Base-by-base conservation (phyloP, 2,113 vertebrate species). In the Poeciliopsis prolifica region DNA sequence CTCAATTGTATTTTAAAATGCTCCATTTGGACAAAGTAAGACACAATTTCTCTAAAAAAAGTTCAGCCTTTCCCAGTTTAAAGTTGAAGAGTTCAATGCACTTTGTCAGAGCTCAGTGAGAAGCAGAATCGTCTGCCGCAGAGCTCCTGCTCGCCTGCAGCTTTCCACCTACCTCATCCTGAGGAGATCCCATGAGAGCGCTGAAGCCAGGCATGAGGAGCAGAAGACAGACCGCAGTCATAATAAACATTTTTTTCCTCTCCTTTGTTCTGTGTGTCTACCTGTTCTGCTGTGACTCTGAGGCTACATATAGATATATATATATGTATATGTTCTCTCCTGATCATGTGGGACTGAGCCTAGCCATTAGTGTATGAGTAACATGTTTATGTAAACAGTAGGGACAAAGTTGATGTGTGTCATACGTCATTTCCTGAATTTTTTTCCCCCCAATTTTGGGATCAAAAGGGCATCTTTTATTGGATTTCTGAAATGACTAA, bases 31-130 rank as follows among this genome's bases (percentile, higher is more conserved):
- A 54, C 24, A 17, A 24, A 54, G 22, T 54, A n/a, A 58, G 8
- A 11, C 51, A 3, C 24, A 1, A 10, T 58, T 58, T n/a, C 22
- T 24, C 17, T n/a, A 24, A 6, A 24, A 37, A 58, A 58, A 58
- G 51, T n/a, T 58, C 13, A 24, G 17, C 2, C n/a, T 19, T 58
- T n/a, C 24, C 51, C 85, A 84, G 86, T 85, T 82, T 84, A 73
- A 88, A 89, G 85, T 82, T 87, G 84, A 88, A 87, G 80, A 91
- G 91, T 91, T 93, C 89, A 93, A 90, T 91, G 92, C 88, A 91
- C 88, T 91, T 91, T 85, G 78, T 86, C 89, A 86, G 86, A 83
- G 81, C 83, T 75, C 75, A 0, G 35, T 37, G 31, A 84, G 80
- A 83, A 66, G 70, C 72, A 74, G 69, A 80, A 76, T 80, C 69